phyloP scores from a whole-genome alignment of 2,888 invertebrate genomes.

The Trichopoda pennipes region DNA sequence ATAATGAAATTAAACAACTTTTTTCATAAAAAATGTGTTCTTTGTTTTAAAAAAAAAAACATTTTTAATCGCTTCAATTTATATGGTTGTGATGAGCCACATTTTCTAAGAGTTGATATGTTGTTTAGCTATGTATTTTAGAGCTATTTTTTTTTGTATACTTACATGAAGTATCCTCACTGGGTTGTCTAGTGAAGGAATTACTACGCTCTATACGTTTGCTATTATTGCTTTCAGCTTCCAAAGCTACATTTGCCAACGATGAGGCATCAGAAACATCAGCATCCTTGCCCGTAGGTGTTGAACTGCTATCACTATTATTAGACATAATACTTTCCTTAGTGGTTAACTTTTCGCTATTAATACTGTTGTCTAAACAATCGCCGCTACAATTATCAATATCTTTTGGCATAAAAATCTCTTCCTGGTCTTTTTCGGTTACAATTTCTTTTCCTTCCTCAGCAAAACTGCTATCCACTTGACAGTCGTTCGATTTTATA shows the following conservation, averaged over 20 bases:
- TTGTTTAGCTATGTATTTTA: background rate
- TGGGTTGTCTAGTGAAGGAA: slow-evolving; percentile 87
- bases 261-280: slow-evolving; percentile 71
- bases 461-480: background rate
- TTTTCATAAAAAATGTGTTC: too few relatives aligned
- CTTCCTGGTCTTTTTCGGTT: background rate
- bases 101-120: too few relatives aligned
- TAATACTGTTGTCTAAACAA: slow-evolving; percentile 24
- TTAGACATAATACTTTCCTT: slow-evolving; percentile 48
- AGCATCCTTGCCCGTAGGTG: slow-evolving; percentile 59
- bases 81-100: too few relatives aligned
- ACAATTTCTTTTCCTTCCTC: slow-evolving; percentile 29
- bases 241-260: slow-evolving; percentile 72
- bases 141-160: slow-evolving; percentile 10
- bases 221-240: slow-evolving; percentile 72
- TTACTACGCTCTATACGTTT: slow-evolving; percentile 76
- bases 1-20: too few relatives aligned
- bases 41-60: too few relatives aligned
- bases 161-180: slow-evolving; percentile 84
- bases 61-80: too few relatives aligned
- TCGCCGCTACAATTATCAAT: slow-evolving; percentile 38
- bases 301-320: slow-evolving; percentile 65
- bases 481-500: slow-evolving; percentile 70
- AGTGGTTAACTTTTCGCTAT: slow-evolving; percentile 18
- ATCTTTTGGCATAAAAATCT: background rate